These are phyloP conservation scores for Grammomys dolichurus DNA, from an alignment of 2,113 vertebrate species.

Conservation along the genomic window DNA sequence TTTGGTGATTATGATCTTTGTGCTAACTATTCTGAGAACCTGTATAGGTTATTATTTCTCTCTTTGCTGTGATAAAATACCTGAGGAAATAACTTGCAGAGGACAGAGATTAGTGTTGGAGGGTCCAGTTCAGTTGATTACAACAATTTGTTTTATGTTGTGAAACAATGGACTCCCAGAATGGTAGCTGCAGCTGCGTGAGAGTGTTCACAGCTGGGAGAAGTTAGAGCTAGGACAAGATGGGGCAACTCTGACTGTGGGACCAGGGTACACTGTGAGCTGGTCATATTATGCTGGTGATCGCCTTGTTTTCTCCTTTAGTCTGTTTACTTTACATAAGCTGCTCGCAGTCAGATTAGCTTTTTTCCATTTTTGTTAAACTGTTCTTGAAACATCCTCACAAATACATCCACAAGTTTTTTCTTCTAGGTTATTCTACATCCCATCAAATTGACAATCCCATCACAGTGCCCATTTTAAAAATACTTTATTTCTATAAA, in stretches of 20 bases:
- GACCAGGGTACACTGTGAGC: neutral
- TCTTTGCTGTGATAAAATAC: neutral
- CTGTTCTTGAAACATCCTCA: neutral
- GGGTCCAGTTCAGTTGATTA: neutral
- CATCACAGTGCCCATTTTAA: neutral
- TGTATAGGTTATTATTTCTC: neutral
- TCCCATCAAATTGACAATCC: neutral
- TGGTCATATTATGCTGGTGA: neutral
- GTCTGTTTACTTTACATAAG: too few relatives aligned
- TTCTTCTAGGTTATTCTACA: neutral
- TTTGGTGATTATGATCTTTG: constrained; percentile 1
- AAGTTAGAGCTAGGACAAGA: neutral
- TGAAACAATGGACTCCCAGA: neutral
- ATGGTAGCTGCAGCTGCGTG: neutral
- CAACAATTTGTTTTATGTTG: neutral
- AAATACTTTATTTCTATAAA: constrained; percentile 36
- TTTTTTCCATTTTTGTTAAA: neutral
- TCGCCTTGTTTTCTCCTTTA: neutral
- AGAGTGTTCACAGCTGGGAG: neutral
- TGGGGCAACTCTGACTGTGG: neutral
- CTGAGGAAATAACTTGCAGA: neutral
- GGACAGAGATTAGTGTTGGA: neutral
- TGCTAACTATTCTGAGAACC: neutral
- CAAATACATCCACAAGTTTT: neutral
- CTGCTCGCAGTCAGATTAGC: neutral